phyloP scores from a whole-genome alignment of 2,113 vertebrate genomes.

The Amphilophus citrinellus region DNA sequence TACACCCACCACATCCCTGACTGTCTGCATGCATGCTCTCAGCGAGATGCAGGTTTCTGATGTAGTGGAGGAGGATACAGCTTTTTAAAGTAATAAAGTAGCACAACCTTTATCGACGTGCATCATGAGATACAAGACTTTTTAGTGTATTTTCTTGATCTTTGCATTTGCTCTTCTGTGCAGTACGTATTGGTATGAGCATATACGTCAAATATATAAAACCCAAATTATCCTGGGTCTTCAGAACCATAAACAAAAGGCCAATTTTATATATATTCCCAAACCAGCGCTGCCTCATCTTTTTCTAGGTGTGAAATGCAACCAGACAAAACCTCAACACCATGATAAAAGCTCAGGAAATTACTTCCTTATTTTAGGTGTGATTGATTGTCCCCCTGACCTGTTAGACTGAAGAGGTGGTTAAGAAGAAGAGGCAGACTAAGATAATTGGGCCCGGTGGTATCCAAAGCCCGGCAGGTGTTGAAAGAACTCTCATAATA shows the following conservation, averaged over 20 bases:
- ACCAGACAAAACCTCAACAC: conserved; percentile 69
- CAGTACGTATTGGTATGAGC: conserved; percentile 42
- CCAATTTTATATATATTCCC: conserved; percentile 43
- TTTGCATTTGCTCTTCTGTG: conserved; percentile 33
- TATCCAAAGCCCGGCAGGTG: conserved; percentile 79
- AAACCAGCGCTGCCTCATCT: conserved; percentile 40
- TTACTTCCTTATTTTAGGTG: conserved; percentile 80
- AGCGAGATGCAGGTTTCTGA: conserved; percentile 24
- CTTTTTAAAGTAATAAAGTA: conserved; percentile 53
- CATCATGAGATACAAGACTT: conserved; percentile 14
- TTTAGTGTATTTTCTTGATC: conserved; percentile 24
- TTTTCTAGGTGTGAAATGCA: conserved; percentile 65
- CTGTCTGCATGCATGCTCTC: conserved; percentile 11
- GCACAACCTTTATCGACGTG: conserved; percentile 46
- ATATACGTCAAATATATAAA: conserved; percentile 40
- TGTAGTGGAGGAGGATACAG: conserved; percentile 41
- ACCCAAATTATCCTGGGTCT: conserved; percentile 52
- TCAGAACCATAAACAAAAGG: conserved; percentile 45
- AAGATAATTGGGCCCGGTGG: conserved; percentile 81
- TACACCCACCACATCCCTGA: conserved; percentile 8
- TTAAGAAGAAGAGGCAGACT: conserved; percentile 75
- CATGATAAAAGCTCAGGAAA: conserved; percentile 75
- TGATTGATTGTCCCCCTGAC: conserved; percentile 82
- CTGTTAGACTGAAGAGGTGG: conserved; percentile 76
- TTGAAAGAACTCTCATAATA: conserved; percentile 68